A percentile compares a stretch with the other conserved stretches of the same genome.
Conservation (phyloP, 53 echinoderm and acorn worm genomes). For the Apostichopus leukothele region DNA sequence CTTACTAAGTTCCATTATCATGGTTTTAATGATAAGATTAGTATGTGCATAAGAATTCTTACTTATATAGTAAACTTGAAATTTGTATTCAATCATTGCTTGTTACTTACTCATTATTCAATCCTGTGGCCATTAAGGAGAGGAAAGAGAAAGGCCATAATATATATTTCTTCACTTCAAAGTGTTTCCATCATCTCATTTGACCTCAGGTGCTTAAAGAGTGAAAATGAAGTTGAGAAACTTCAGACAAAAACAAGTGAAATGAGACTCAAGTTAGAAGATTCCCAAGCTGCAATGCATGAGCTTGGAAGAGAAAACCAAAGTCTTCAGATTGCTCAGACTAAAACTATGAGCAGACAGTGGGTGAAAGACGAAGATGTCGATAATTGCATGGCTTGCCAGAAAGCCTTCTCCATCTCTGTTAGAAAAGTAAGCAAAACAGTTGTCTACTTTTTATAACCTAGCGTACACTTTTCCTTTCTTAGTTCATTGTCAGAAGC, state of each 20-base stretch:
- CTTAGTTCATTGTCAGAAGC: no score
- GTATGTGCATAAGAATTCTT: no score
- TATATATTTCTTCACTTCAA: no score
- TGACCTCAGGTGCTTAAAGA: conserved; percentile 71
- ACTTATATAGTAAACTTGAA: no score
- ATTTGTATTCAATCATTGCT: no score
- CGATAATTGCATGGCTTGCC: conserved; percentile 83
- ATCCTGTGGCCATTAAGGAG: no score
- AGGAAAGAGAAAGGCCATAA: no score
- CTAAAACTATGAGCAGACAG: conserved; percentile 69
- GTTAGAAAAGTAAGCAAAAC: conserved; percentile 75
- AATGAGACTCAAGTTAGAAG: conserved; percentile 82
- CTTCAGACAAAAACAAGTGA: conserved; percentile 79
- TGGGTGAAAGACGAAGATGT: conserved; percentile 88
- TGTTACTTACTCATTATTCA: no score
- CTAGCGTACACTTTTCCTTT: background rate
- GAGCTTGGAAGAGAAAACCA: conserved; percentile 92
- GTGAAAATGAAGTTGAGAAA: conserved; percentile 83
- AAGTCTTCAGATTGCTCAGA: conserved; percentile 87
- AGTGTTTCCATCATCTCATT: no score
- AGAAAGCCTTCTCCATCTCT: conserved; percentile 79
- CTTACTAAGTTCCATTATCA: no score
- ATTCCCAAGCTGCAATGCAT: conserved; percentile 97
- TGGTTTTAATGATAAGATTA: no score
- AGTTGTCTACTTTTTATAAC: no score